Base-by-base conservation (phyloP, 2,797 vertebrate species). In the Galaxias olidus region DNA sequence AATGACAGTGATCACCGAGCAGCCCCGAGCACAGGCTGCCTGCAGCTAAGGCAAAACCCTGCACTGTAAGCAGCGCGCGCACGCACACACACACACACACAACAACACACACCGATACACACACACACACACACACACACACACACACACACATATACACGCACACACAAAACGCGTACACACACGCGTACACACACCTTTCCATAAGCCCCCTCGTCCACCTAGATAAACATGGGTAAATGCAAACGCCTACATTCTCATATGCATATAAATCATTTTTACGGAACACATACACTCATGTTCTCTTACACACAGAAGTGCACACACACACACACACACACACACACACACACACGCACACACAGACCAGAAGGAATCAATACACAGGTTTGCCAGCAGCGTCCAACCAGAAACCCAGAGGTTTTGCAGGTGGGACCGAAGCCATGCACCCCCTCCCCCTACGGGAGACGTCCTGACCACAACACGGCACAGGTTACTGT, bases 1-100 rank as follows among this genome's bases (percentile, higher is more conserved):
- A 92, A 92, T 92, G 90, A 86, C 89, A 89, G 85, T 90, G 91
- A 92, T 93, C 88, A 89, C 80, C 75, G 78, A 84, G 84, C 86
- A 89, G 82, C 87, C 87, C 86, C 84, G 84, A 88, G 86, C 89
- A 83, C 86, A 85, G 86, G 78, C 73, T 76, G 86, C 86, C 85
- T 84, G 85, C 80, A 88, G 84, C 84, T 85, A 80, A 73, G 77
- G 80, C 82, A 86, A 86, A 90, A 79, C 77, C 74, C 58, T 10
- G 68, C 75, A 76, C 86, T 79, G 83, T 83, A 76, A 81, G 73
- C 75, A 74, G 57, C 77, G 60, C 41, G 66, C 67, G 30, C 51
- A 66, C 61, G 44, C 50, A 45, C 50, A 63, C 19, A 42, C 45
- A 48, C 20, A 42, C 43, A 68, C 63, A 44, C 18, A 59, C 66